phyloP scores from a whole-genome alignment of 92 coral and sea anemone species.

The Blastomussa wellsi region DNA sequence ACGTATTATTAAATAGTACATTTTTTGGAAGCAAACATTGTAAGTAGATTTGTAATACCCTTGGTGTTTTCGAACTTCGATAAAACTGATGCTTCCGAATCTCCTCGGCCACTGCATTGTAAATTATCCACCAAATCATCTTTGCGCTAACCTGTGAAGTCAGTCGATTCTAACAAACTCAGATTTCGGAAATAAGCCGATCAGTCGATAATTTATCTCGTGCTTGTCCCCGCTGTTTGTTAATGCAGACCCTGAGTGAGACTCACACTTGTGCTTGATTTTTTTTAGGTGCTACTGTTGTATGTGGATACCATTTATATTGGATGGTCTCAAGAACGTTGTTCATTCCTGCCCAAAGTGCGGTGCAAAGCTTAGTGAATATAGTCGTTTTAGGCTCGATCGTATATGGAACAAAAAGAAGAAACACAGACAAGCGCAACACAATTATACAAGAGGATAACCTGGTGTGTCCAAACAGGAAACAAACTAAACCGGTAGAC shows the following conservation, averaged over 20 bases:
- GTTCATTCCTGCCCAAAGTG: conserved; percentile 95
- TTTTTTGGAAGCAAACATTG: not conserved
- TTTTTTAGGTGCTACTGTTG: conserved; percentile 87
- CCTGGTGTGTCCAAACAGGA: not conserved
- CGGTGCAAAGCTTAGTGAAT: conserved; percentile 83
- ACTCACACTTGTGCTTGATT: not conserved
- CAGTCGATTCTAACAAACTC: too few species aligned
- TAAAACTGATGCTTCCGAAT: not conserved
- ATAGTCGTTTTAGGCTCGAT: conserved; percentile 74
- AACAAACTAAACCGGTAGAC: not conserved
- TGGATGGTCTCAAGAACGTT: conserved; percentile 91
- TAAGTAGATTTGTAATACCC: not conserved
- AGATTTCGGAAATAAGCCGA: too few species aligned
- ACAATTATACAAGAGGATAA: conserved; percentile 48
- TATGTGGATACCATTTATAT: conserved; percentile 87
- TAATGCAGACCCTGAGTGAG: too few species aligned
- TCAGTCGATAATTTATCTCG: too few species aligned
- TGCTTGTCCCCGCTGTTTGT: too few species aligned
- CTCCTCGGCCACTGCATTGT: not conserved
- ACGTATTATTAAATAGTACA: not conserved
- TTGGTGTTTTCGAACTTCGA: not conserved
- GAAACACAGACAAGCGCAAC: conserved; percentile 75
- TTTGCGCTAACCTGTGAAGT: too few species aligned
- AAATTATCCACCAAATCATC: too few species aligned
- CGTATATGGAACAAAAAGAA: conserved; percentile 80